Conservation (phyloP, 2,888 invertebrate species). For the Osmoderma eremita region DNA sequence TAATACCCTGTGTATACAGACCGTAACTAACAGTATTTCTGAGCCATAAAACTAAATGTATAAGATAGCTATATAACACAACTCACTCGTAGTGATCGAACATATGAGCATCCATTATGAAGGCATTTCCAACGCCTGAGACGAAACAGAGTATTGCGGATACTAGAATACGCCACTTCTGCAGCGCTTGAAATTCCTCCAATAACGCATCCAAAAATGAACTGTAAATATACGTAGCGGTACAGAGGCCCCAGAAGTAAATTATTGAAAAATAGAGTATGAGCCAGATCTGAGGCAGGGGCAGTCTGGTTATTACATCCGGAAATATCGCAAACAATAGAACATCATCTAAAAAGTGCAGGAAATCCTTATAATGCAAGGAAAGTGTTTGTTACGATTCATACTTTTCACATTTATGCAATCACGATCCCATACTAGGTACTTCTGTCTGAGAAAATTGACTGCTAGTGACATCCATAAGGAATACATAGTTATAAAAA, state of each 20-base stretch:
- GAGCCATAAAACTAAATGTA: not conserved
- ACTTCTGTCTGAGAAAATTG: slow-evolving; percentile 8
- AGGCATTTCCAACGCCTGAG: slow-evolving; percentile 1
- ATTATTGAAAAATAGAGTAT: slow-evolving; percentile 39
- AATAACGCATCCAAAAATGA: slow-evolving; percentile 37
- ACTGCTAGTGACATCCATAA: slow-evolving; percentile 34
- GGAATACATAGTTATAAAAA: slow-evolving; percentile 29
- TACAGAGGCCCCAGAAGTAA: slow-evolving; percentile 28
- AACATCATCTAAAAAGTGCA: slow-evolving; percentile 16
- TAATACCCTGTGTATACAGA: too few relatives aligned
- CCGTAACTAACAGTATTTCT: not conserved
- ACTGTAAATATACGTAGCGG: slow-evolving; percentile 22
- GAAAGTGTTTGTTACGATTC: not conserved
- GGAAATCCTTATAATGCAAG: not conserved
- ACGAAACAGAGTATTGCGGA: slow-evolving; percentile 5
- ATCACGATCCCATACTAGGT: slow-evolving; percentile 11
- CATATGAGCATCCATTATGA: not conserved
- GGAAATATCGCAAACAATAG: slow-evolving; percentile 39
- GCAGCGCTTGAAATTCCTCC: slow-evolving; percentile 28
- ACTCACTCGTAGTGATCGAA: slow-evolving; percentile 10
- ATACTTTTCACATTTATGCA: slow-evolving; percentile 17
- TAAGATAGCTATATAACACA: not conserved
- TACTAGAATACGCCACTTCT: slow-evolving; percentile 34
- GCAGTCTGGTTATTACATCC: slow-evolving; percentile 26
- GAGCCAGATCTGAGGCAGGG: slow-evolving; percentile 38